phyloP scores from a whole-genome alignment of 2,113 vertebrate species.

The Plectropomus leopardus region DNA sequence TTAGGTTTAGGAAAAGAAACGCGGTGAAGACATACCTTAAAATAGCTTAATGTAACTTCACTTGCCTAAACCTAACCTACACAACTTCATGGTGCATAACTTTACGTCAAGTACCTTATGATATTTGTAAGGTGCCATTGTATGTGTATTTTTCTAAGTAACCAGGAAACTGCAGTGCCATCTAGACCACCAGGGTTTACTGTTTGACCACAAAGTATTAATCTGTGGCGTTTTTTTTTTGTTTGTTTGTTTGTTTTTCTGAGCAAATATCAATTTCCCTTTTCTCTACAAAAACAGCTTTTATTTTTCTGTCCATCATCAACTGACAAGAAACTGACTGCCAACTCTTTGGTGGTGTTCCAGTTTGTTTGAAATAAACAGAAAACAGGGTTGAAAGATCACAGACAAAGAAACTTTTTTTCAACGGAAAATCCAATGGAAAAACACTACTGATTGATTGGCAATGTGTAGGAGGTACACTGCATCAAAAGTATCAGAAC shows the following conservation, averaged over 20 bases:
- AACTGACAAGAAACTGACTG: background rate
- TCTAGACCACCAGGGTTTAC: background rate
- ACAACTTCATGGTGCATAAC: no score
- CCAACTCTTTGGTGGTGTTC: background rate
- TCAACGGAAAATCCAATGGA: slow-evolving; percentile 7
- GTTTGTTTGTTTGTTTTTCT: no score
- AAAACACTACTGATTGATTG: slow-evolving; percentile 6
- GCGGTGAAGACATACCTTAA: no score
- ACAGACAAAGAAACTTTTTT: background rate
- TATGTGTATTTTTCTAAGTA: no score
- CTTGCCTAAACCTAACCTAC: no score
- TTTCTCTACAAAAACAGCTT: background rate
- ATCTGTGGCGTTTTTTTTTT: background rate
- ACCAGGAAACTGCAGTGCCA: no score
- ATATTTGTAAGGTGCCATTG: no score
- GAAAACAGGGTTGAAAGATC: background rate
- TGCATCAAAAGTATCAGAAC: background rate
- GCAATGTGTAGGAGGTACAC: background rate
- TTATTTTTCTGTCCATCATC: background rate
- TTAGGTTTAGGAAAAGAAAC: no score
- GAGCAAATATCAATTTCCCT: background rate
- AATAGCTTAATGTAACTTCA: no score
- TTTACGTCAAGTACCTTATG: no score
- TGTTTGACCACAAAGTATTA: background rate
- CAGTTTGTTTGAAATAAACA: slow-evolving; percentile 1